Base-by-base conservation (phyloP, 1,140 invertebrate species). In the Mylabris phalerata region DNA sequence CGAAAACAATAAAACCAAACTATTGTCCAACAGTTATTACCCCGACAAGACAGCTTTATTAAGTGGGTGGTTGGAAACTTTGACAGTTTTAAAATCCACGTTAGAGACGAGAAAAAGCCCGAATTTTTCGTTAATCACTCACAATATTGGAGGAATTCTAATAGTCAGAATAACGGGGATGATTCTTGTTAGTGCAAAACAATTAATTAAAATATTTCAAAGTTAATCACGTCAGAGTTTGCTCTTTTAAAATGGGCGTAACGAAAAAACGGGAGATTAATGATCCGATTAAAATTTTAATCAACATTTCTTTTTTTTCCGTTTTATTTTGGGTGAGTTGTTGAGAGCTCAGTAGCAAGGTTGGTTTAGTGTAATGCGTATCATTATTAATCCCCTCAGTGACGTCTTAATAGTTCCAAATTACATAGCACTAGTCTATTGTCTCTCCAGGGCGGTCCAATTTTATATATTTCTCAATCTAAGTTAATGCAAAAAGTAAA, bases 221-320 rank as follows among this genome's bases (percentile, higher is more conserved):
- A 62, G 60, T 58, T 58, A 62, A 62, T 62, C 61, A 62, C 55
- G 56, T 45, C 50, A 55, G 57, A 62, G 52, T 59, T 48, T 55
- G 57, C 55, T 56, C 56, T 50, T 32, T 55, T 62, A 62, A 62
- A 50, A 48, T 56, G 61, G 61, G 57, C 61, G 57, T 59, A 62
- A 47, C 54, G 38, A 41, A 59, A 19, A 19, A 57, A 57, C 55
- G 46, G 41, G 43, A 60, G 61, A 65, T 65, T 63, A 65, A 65
- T 60, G 64, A 61, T 60, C 56, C 59, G 61, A 63, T 65, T 65
- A 65, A 63, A 65, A 62, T 65, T 65, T 65, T 63, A 65, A 65
- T 65, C 64, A 63, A 60, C 57, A 54, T 62, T 65, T 62, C 32
- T 32, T 32, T 32, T 32, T 32, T 32, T 32, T 32, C 7, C 7